These are phyloP conservation scores for Seladonia tumulorum DNA, from an alignment of 2,888 invertebrate species.

Conservation along the genomic window DNA sequence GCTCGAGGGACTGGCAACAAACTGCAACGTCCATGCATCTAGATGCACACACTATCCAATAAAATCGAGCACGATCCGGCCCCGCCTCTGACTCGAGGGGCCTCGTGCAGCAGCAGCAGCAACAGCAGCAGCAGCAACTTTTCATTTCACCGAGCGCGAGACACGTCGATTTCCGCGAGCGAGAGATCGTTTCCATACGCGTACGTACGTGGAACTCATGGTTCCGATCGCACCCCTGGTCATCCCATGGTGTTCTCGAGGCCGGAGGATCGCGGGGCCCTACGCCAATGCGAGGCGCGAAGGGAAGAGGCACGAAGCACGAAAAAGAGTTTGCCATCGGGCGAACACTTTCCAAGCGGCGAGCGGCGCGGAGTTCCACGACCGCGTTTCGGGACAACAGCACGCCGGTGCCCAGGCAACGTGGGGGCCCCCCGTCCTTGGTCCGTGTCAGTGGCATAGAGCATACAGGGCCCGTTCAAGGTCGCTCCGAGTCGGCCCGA, in stretches of 20 bases:
- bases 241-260: not conserved
- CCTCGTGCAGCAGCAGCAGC: not conserved
- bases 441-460: conserved; percentile 85
- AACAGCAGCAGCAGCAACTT: not conserved
- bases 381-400: conserved; percentile 84
- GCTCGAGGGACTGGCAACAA: not conserved
- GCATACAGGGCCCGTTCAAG: conserved; percentile 84
- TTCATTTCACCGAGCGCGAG: conserved; percentile 10
- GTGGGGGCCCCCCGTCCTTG: conserved; percentile 81
- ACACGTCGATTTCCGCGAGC: conserved; percentile 10
- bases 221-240: not conserved
- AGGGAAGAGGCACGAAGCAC: conserved; percentile 72
- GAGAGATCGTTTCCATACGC: conserved; percentile 1
- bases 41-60: not conserved
- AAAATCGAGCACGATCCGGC: not conserved
- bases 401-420: conserved; percentile 76
- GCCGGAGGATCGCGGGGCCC: conserved; percentile 15
- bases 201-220: not conserved
- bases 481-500: conserved; percentile 79
- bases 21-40: not conserved
- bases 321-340: conserved; percentile 80
- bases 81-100: not conserved
- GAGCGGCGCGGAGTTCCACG: conserved; percentile 79
- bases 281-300: conserved; percentile 71
- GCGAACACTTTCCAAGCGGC: conserved; percentile 79